phyloP scores from a whole-genome alignment of 2,113 vertebrate genomes.

The Limnothrissa miodon region DNA sequence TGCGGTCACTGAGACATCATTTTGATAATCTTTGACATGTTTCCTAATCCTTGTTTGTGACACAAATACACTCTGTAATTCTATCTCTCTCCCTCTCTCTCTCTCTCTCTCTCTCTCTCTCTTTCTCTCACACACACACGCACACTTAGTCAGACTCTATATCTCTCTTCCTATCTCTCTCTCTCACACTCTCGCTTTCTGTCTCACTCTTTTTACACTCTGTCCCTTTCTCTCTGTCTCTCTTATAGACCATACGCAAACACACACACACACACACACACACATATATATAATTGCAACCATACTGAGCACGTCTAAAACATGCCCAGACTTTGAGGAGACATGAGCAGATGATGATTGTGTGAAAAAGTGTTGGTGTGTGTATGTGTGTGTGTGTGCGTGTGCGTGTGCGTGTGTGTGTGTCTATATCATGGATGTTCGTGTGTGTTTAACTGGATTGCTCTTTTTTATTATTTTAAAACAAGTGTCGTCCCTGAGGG shows the following conservation, averaged over 20 bases:
- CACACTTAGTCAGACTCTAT: not conserved
- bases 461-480: too few relatives aligned
- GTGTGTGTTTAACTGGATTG: not conserved
- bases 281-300: not conserved
- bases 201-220: not conserved
- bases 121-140: not conserved
- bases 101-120: not conserved
- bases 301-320: not conserved
- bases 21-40: not conserved
- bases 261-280: conserved; percentile 8
- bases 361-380: not conserved
- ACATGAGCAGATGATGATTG: not conserved
- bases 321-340: not conserved
- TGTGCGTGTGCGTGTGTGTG: not conserved
- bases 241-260: not conserved
- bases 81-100: not conserved
- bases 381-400: not conserved
- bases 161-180: not conserved
- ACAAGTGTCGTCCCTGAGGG: not conserved
- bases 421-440: not conserved
- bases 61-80: not conserved
- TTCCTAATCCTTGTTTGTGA: not conserved
- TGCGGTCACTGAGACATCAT: not conserved
- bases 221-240: not conserved
- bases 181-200: not conserved